These are phyloP conservation scores for Netelia inedita DNA, from an alignment of 2,888 invertebrate genomes.

Conservation along the genomic window DNA sequence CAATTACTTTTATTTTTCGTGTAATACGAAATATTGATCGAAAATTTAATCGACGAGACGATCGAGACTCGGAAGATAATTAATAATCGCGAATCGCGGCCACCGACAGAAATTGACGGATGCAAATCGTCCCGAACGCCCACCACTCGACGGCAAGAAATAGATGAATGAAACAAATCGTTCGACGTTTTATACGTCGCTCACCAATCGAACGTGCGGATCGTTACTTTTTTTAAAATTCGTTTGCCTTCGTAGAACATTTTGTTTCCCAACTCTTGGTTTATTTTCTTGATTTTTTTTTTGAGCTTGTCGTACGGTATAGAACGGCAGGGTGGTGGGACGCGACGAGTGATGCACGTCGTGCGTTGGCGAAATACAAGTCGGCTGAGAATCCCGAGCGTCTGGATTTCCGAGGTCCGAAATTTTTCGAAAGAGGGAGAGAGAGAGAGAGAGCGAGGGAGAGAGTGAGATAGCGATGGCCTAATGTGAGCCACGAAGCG, in stretches of 20 bases:
- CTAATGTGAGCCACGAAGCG: slow-evolving; percentile 71
- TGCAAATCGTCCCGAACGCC: neutral
- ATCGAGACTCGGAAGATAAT: too few species aligned
- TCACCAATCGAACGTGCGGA: slow-evolving; percentile 23
- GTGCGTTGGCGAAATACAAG: slow-evolving; percentile 37
- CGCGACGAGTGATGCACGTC: slow-evolving; percentile 17
- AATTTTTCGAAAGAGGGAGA: slow-evolving; percentile 27
- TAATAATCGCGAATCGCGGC: too few species aligned
- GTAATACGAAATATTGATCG: too few species aligned
- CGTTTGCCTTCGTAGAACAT: neutral
- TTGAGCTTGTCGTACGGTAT: neutral
- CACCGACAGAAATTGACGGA: neutral
- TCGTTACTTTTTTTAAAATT: slow-evolving; percentile 4
- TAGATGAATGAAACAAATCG: neutral
- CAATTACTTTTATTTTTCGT: too few species aligned
- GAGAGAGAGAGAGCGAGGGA: slow-evolving; percentile 35
- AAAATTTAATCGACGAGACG: too few species aligned
- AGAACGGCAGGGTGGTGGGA: neutral
- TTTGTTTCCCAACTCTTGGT: slow-evolving; percentile 4
- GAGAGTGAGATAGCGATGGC: slow-evolving; percentile 23
- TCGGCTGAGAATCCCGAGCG: slow-evolving; percentile 36
- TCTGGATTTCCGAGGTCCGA: slow-evolving; percentile 55
- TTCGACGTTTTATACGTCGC: neutral
- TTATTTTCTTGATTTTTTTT: neutral
- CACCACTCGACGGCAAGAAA: neutral